Evolutionary conservation across 2,888 invertebrate species (phyloP).

Genomic region (Drosophila falleni): DNA sequence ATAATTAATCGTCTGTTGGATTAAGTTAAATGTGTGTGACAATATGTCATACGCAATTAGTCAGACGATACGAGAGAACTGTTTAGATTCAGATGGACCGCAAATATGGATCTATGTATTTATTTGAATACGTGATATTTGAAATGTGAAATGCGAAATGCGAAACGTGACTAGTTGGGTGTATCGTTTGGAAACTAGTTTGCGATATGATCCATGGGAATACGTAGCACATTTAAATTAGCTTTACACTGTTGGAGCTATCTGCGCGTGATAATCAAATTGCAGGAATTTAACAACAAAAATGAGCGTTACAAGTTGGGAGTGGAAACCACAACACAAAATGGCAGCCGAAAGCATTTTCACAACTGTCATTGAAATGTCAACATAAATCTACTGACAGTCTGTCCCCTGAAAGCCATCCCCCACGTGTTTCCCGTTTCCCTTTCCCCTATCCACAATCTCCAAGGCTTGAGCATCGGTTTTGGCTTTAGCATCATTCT

Average conservation of each 20-base stretch:
- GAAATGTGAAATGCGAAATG: constrained; percentile 15
- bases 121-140: constrained; percentile 25
- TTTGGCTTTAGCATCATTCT: constrained; percentile 24
- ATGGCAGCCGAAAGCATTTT: constrained; percentile 63
- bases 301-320: constrained; percentile 33
- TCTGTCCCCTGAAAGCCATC: constrained; percentile 34
- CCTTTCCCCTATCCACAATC: not conserved
- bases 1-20: constrained; percentile 5
- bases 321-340: constrained; percentile 54
- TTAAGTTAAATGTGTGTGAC: not conserved
- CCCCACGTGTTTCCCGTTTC: not conserved
- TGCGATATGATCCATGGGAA: constrained; percentile 2
- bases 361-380: constrained; percentile 81
- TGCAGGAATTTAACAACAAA: constrained; percentile 54
- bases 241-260: constrained; percentile 21
- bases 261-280: constrained; percentile 63
- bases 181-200: constrained; percentile 17
- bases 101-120: constrained; percentile 13
- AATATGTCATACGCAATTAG: constrained; percentile 27
- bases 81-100: constrained; percentile 10
- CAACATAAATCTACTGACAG: constrained; percentile 77
- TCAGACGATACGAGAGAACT: constrained; percentile 1
- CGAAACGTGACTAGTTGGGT: constrained; percentile 22
- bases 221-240: constrained; percentile 32
- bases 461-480: constrained; percentile 7